phyloP scores from a whole-genome alignment of 2,113 vertebrate genomes.

The Suricata suricatta region DNA sequence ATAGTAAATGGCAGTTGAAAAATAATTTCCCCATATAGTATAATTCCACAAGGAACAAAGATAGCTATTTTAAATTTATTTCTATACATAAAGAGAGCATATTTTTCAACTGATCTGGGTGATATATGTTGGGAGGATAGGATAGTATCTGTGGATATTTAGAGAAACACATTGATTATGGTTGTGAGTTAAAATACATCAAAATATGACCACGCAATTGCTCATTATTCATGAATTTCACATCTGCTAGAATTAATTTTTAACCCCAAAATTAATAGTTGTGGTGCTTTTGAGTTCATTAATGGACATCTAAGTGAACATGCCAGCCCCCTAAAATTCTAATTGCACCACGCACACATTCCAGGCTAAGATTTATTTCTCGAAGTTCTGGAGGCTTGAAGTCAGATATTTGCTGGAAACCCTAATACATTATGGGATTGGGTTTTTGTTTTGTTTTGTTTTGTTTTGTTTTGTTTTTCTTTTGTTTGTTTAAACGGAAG shows the following conservation, averaged over 20 bases:
- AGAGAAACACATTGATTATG: neutral
- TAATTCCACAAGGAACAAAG: neutral
- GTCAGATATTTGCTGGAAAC: neutral
- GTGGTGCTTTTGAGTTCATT: neutral
- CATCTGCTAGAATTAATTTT: neutral
- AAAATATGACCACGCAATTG: neutral
- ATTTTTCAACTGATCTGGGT: neutral
- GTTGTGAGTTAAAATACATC: neutral
- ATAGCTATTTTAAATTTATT: neutral
- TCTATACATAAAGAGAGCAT: neutral
- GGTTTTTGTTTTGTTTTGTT: too few species aligned
- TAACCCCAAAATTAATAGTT: neutral
- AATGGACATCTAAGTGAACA: neutral
- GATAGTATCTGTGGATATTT: neutral
- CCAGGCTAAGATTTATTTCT: neutral
- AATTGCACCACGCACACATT: neutral
- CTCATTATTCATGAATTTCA: neutral
- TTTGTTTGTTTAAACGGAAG: too few species aligned
- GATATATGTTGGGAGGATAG: fast-evolving
- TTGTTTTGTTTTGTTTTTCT: too few species aligned
- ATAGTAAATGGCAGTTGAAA: neutral
- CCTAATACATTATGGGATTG: neutral
- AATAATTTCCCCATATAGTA: neutral
- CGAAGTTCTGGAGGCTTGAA: neutral
- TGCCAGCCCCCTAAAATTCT: neutral